Evolutionary conservation across 2,888 invertebrate genomes (phyloP).

Genomic region (Saturnia pavonia): DNA sequence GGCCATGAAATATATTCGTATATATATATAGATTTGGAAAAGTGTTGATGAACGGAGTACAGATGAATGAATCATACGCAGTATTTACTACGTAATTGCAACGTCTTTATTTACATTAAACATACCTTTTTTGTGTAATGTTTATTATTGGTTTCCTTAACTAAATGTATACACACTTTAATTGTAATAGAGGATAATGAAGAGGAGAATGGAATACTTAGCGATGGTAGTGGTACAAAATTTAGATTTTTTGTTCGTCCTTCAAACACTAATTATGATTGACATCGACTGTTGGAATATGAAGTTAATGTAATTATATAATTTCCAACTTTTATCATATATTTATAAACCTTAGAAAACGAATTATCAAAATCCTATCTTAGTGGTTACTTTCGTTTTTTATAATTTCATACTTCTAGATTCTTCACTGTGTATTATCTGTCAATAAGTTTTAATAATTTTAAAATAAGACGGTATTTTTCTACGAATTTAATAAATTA

Average conservation of each 20-base stretch:
- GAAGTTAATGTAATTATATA: background rate
- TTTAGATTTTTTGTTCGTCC: background rate
- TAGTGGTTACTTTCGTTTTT: too few relatives aligned
- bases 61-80: constrained; percentile 17
- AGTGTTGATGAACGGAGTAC: constrained; percentile 21
- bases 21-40: constrained; percentile 10
- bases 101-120: constrained; percentile 15
- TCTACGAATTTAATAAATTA: background rate
- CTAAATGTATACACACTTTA: constrained; percentile 7
- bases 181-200: background rate
- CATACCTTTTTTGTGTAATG: constrained; percentile 12
- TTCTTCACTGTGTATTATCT: background rate
- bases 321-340: background rate
- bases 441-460: background rate
- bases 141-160: constrained; percentile 15
- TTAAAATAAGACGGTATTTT: background rate
- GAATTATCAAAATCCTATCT: too few relatives aligned
- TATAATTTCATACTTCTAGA: too few relatives aligned
- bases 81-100: constrained; percentile 18
- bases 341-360: too few relatives aligned
- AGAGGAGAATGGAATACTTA: background rate
- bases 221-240: background rate
- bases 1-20: constrained; percentile 14
- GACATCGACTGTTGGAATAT: background rate
- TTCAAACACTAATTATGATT: background rate